Percentiles rank a stretch among this genome's conserved stretches.
These are phyloP conservation scores for Neodontobutis hainanensis DNA, from an alignment of 2,113 vertebrate species.

Conservation along the genomic window DNA sequence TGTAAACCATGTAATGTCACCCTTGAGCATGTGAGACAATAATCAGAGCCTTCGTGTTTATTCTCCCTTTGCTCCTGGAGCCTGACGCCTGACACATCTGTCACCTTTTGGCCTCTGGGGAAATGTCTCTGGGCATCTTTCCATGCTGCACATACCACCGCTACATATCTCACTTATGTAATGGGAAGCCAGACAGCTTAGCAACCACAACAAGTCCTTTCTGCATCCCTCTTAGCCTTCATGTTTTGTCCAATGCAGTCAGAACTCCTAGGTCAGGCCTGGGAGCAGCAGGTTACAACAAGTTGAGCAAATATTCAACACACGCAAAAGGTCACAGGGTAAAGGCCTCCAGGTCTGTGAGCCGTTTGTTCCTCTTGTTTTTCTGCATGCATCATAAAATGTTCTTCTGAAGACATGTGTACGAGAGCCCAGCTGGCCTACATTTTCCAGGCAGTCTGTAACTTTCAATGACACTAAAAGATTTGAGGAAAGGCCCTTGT, in stretches of 20 bases:
- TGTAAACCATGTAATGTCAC: conserved; percentile 21
- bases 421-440: conserved; percentile 10
- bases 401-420: conserved; percentile 24
- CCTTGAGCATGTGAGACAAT: conserved; percentile 14
- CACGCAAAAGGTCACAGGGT: conserved; percentile 66
- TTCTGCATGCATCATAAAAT: conserved; percentile 49
- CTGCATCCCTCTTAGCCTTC: conserved; percentile 59
- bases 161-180: conserved; percentile 27
- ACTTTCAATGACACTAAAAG: conserved; percentile 33
- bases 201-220: conserved; percentile 64
- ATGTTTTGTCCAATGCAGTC: conserved; percentile 50
- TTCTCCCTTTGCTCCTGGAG: conserved; percentile 15
- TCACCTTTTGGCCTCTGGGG: conserved; percentile 26
- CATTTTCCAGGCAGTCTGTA: conserved; percentile 17
- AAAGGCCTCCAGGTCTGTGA: conserved; percentile 36
- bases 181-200: conserved; percentile 32
- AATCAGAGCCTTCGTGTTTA: conserved; percentile 7
- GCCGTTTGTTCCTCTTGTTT: conserved; percentile 55
- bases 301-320: conserved; percentile 57
- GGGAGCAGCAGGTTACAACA: conserved; percentile 60
- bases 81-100: conserved; percentile 43
- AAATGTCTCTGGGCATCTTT: conserved; percentile 27
- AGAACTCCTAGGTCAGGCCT: conserved; percentile 56
- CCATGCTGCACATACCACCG: conserved; percentile 51
- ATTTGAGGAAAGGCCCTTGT: conserved; percentile 17